These are phyloP conservation scores for Hyles euphorbiae DNA, from an alignment of 1,140 invertebrate species.

Conservation along the genomic window DNA sequence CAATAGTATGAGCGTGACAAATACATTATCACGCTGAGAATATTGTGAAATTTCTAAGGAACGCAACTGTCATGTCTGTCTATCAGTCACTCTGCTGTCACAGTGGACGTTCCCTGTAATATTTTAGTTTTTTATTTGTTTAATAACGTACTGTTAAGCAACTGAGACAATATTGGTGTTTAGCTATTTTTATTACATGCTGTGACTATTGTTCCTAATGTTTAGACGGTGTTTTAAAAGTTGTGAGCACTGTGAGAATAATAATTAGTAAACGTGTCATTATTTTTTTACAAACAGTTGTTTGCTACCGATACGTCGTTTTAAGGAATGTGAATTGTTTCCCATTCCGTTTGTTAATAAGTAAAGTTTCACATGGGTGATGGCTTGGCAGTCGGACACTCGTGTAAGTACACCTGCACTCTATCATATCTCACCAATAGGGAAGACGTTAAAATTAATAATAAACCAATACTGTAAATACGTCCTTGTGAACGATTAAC, in stretches of 20 bases:
- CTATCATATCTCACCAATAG: too few species aligned
- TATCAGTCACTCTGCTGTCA: constrained; percentile 53
- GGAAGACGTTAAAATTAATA: too few species aligned
- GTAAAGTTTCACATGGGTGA: constrained; percentile 72
- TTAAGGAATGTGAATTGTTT: constrained; percentile 64
- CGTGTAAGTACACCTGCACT: constrained; percentile 48
- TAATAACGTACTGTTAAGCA: constrained; percentile 47
- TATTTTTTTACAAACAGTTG: constrained; percentile 48
- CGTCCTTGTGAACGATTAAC: constrained; percentile 58
- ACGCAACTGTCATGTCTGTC: constrained; percentile 24
- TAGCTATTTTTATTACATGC: constrained; percentile 46
- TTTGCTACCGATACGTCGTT: constrained; percentile 53
- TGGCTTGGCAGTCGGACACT: constrained; percentile 73
- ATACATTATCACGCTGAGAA: neutral
- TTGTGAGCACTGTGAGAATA: constrained; percentile 38
- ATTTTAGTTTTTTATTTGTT: constrained; percentile 71
- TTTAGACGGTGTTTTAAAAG: constrained; percentile 34
- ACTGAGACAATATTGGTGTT: constrained; percentile 48
- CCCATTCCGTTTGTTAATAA: constrained; percentile 57
- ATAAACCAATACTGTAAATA: constrained; percentile 7
- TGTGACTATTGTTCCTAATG: constrained; percentile 43
- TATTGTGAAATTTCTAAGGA: neutral
- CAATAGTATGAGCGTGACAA: neutral
- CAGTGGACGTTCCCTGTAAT: constrained; percentile 43
- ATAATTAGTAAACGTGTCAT: constrained; percentile 66